Percentiles rank a stretch among this genome's conserved stretches.
Evolutionary conservation across 1,140 invertebrate species (phyloP).

Genomic region (Conus ventricosus): DNA sequence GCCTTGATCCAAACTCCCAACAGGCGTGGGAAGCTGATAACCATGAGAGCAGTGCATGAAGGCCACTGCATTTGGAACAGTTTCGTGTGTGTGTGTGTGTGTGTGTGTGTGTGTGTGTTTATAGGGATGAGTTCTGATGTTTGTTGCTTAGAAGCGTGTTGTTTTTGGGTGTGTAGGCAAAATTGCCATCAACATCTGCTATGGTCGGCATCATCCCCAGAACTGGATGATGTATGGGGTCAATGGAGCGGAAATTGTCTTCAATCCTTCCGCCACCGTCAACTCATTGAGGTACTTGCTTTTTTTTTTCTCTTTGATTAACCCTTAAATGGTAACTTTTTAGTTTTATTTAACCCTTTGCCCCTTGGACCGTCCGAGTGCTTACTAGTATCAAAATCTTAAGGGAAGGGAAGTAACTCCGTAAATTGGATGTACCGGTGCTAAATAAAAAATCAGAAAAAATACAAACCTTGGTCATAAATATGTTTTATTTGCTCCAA

Average conservation of each 20-base stretch:
- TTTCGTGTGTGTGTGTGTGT: background rate
- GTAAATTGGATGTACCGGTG: too few relatives aligned
- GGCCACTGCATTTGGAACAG: too few relatives aligned
- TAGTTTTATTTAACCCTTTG: too few relatives aligned
- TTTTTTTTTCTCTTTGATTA: background rate
- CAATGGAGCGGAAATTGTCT: constrained; percentile 99
- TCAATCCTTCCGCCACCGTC: constrained; percentile 98
- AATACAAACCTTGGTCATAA: too few relatives aligned
- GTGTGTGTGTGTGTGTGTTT: background rate
- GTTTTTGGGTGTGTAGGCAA: constrained; percentile 58
- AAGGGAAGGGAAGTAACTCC: too few relatives aligned
- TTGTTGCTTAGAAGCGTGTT: background rate
- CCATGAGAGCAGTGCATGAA: too few relatives aligned
- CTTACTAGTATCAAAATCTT: too few relatives aligned
- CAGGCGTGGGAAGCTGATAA: too few relatives aligned
- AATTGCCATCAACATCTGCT: constrained; percentile 98
- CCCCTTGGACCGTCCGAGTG: too few relatives aligned
- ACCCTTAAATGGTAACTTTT: background rate
- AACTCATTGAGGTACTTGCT: constrained; percentile 78
- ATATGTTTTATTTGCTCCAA: too few relatives aligned
- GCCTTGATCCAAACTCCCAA: too few relatives aligned
- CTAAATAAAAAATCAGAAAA: too few relatives aligned
- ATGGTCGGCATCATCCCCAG: constrained; percentile 97
- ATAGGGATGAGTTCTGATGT: background rate
- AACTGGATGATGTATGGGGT: constrained; percentile 88